A percentile compares a stretch with the other conserved stretches of the same genome.
phyloP scores from a whole-genome alignment of 2,888 invertebrate genomes.

The Hoplodrina blanda region DNA sequence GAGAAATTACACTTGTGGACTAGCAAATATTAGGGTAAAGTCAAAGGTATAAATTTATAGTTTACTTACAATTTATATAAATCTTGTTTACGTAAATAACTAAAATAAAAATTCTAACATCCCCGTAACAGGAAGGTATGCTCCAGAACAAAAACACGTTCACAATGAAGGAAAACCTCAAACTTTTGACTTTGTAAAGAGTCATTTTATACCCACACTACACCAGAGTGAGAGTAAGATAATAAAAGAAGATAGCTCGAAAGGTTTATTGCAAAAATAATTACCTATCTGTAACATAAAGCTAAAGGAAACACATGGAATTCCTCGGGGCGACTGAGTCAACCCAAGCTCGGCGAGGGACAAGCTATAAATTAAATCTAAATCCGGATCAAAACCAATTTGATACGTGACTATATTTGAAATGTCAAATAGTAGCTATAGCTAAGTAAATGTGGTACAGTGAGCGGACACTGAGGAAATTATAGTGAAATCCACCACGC shows the following conservation, averaged over 20 bases:
- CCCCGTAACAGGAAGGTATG: too few species aligned
- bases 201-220: too few species aligned
- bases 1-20: neutral
- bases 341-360: constrained; percentile 34
- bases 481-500: neutral
- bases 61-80: too few species aligned
- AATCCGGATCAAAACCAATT: constrained; percentile 58
- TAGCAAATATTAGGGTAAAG: neutral
- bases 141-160: too few species aligned
- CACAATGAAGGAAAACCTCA: too few species aligned
- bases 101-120: too few species aligned
- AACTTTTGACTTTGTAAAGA: too few species aligned
- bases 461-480: constrained; percentile 10
- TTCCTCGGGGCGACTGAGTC: constrained; percentile 7
- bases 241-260: too few species aligned
- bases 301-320: constrained; percentile 1
- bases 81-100: too few species aligned
- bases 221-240: too few species aligned
- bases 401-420: constrained; percentile 50
- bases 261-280: neutral
- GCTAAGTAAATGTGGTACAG: neutral
- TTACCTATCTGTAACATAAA: constrained; percentile 3
- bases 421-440: constrained; percentile 8
- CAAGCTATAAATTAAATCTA: constrained; percentile 57
- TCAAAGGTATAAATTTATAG: too few species aligned